Conservation (phyloP, 1,140 invertebrate species). For the Cheumatopsyche charites region DNA sequence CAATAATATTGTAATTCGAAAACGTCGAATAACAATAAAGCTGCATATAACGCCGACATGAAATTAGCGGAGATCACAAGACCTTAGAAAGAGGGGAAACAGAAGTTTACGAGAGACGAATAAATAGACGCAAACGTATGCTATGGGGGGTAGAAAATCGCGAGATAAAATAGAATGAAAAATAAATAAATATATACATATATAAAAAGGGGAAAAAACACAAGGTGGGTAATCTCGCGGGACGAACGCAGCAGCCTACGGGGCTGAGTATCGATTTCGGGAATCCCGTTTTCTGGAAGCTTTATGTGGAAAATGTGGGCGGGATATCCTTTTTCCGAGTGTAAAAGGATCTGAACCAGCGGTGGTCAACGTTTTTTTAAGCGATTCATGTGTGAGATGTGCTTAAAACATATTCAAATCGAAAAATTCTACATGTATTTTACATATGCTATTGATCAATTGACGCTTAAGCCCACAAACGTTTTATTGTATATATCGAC, state of each 20-base stretch:
- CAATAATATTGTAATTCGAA: constrained; percentile 2
- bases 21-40: background rate
- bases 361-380: too few species aligned
- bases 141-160: too few species aligned
- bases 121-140: too few species aligned
- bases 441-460: too few species aligned
- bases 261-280: constrained; percentile 29
- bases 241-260: constrained; percentile 13
- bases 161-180: background rate
- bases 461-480: too few species aligned
- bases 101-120: background rate
- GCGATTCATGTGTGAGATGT: too few species aligned
- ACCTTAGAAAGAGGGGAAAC: background rate
- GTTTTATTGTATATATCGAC: too few species aligned
- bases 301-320: constrained; percentile 21
- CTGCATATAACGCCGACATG: background rate
- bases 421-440: too few species aligned
- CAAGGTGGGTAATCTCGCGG: constrained; percentile 2
- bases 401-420: too few species aligned
- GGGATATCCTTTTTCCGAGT: constrained; percentile 18
- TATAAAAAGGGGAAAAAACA: background rate
- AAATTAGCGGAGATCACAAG: background rate
- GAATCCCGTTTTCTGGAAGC: constrained; percentile 25
- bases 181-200: background rate
- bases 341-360: constrained; percentile 14